Conservation (phyloP, 2,113 vertebrate species). For the Pseudonaja textilis region DNA sequence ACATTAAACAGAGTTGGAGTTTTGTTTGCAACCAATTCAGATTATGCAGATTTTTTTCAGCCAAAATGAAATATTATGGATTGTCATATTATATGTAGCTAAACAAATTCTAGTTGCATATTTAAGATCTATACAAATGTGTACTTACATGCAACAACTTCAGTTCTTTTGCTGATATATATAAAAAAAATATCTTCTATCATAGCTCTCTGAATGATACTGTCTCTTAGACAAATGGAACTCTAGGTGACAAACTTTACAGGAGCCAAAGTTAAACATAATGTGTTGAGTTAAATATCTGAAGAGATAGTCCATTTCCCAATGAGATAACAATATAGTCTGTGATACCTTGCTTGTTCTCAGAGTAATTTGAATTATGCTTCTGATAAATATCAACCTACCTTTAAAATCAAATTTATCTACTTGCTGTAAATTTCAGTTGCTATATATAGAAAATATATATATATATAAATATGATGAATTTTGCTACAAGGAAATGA, state of each 20-base stretch:
- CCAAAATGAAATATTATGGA: not conserved
- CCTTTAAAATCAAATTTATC: not conserved
- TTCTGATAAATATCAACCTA: not conserved
- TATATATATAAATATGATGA: too few relatives aligned
- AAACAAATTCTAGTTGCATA: not conserved
- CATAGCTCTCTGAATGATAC: not conserved
- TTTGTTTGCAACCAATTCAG: not conserved
- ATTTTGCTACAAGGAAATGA: too few relatives aligned
- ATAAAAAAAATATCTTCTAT: not conserved
- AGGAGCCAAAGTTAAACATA: not conserved
- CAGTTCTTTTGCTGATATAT: not conserved
- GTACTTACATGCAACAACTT: not conserved
- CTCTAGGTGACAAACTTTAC: not conserved
- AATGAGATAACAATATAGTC: not conserved
- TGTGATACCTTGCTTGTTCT: not conserved
- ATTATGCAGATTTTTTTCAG: not conserved
- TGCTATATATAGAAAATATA: too few relatives aligned
- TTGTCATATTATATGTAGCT: not conserved
- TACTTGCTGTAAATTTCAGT: too few relatives aligned
- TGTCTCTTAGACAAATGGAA: not conserved
- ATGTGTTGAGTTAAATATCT: not conserved
- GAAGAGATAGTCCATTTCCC: not conserved
- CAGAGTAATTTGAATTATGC: not conserved
- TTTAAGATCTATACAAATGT: not conserved
- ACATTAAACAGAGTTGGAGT: not conserved